These are phyloP conservation scores for Carcinoscorpius rotundicauda DNA, from an alignment of 1,140 invertebrate genomes.

Conservation along the genomic window DNA sequence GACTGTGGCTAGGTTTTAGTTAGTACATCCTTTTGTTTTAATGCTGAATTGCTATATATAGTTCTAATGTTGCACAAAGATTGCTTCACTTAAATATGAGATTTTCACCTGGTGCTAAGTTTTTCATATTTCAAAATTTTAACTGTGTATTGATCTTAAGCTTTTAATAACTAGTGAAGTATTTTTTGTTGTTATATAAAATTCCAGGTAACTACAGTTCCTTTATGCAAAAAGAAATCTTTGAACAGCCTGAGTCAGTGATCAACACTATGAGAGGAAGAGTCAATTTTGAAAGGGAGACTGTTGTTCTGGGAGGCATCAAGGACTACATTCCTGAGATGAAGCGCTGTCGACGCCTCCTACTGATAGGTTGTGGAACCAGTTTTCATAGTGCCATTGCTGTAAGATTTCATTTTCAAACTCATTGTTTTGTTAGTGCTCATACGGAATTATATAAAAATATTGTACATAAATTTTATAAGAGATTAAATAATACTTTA, in stretches of 20 bases:
- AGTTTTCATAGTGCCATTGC: constrained; percentile 98
- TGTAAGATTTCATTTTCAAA: constrained; percentile 28
- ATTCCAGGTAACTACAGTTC: constrained; percentile 76
- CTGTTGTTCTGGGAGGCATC: constrained; percentile 74
- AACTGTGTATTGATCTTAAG: too few species aligned
- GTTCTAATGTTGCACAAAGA: too few species aligned
- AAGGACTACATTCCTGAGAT: constrained; percentile 97
- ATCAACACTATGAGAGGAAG: constrained; percentile 99
- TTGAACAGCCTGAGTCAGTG: constrained; percentile 98
- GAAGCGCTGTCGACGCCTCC: constrained; percentile 83
- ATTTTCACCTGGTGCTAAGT: too few species aligned
- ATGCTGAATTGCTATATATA: too few species aligned
- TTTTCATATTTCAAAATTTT: too few species aligned
- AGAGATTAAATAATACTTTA: too few species aligned
- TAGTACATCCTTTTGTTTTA: too few species aligned
- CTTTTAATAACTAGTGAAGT: neutral
- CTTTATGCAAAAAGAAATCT: constrained; percentile 99
- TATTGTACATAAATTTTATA: too few species aligned
- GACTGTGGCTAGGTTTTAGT: too few species aligned
- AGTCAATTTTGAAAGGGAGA: constrained; percentile 65
- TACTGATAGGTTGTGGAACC: constrained; percentile 98
- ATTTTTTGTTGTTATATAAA: constrained; percentile 5
- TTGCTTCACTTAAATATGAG: too few species aligned
- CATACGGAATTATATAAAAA: too few species aligned
- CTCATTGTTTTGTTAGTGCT: too few species aligned